Evolutionary conservation across 2,797 vertebrate species (phyloP).

Genomic region (Enteromius anoplus): DNA sequence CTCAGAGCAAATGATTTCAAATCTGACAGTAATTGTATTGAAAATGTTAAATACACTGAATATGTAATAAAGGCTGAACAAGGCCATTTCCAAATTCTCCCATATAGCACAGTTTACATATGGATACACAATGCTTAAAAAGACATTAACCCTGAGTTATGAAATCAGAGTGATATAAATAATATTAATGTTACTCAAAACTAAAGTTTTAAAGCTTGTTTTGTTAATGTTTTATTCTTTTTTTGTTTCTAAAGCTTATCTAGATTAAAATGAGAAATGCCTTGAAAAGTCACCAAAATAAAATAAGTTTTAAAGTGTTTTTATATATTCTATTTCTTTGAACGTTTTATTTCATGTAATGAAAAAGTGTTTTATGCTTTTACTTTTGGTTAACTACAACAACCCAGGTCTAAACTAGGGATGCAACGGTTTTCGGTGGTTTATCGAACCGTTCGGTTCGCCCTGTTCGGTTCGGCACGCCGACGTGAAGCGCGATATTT

Average conservation of each 20-base stretch:
- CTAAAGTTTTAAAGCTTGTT: not conserved
- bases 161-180: not conserved
- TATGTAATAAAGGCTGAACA: constrained; percentile 3
- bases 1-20: not conserved
- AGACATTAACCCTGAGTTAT: not conserved
- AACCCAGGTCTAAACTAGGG: not conserved
- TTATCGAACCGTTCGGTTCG: no score
- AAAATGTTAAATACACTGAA: not conserved
- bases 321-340: not conserved
- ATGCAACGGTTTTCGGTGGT: no score
- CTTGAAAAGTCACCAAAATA: not conserved
- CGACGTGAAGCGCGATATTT: no score
- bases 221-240: no score
- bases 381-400: not conserved
- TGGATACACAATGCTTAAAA: not conserved
- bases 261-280: not conserved
- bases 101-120: not conserved
- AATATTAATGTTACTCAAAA: not conserved
- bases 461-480: no score
- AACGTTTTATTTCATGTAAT: not conserved
- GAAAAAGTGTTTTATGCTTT: not conserved
- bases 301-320: not conserved
- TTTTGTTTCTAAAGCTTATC: not conserved
- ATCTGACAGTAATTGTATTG: constrained; percentile 7
- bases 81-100: not conserved